phyloP scores from a whole-genome alignment of 2,888 invertebrate genomes.

The Polietes domitor region DNA sequence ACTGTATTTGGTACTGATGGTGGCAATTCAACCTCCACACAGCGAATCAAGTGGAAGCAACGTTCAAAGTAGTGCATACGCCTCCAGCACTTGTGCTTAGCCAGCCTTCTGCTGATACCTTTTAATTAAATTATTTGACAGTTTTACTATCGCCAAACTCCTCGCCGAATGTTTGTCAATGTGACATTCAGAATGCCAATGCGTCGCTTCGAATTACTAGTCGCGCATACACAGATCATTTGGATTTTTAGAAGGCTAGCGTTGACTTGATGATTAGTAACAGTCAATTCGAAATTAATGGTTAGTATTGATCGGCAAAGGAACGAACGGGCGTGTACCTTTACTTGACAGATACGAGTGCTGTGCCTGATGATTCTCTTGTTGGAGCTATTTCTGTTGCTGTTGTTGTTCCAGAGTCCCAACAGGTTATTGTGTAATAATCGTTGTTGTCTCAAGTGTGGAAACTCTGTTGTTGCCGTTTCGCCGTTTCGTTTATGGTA shows the following conservation, averaged over 20 bases:
- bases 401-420: conserved; percentile 52
- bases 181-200: conserved; percentile 47
- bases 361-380: conserved; percentile 29
- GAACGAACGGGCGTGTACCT: conserved; percentile 7
- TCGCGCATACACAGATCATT: background rate
- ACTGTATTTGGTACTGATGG: too few relatives aligned
- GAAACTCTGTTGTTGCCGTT: conserved; percentile 67
- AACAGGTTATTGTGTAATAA: conserved; percentile 68
- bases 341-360: conserved; percentile 9
- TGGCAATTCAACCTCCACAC: too few relatives aligned
- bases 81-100: too few relatives aligned
- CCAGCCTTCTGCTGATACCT: background rate
- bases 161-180: too few relatives aligned
- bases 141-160: background rate
- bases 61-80: too few relatives aligned
- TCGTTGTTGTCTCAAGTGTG: conserved; percentile 61
- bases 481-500: conserved; percentile 62
- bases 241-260: conserved; percentile 32
- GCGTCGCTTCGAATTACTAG: background rate
- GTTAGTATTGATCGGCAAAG: conserved; percentile 54
- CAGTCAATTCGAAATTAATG: conserved; percentile 60
- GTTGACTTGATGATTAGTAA: conserved; percentile 51
- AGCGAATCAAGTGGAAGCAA: too few relatives aligned
- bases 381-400: conserved; percentile 38
- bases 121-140: background rate